Base-by-base conservation (phyloP, 2,797 vertebrate species). In the Phataginus tricuspis region DNA sequence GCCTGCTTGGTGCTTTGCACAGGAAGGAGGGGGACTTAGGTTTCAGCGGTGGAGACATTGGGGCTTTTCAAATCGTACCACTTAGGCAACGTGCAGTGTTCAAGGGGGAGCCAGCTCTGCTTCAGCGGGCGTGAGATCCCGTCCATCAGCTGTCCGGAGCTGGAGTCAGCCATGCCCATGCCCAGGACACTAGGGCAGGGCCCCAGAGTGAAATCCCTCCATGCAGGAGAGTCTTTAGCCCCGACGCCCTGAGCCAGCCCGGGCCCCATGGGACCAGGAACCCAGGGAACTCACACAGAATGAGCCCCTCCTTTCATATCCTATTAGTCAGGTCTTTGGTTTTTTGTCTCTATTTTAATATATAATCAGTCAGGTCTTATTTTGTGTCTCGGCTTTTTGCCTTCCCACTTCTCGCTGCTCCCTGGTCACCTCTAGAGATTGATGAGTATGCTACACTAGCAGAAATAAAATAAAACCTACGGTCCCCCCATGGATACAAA, bases 401-500 rank as follows among this genome's bases (percentile, higher is more conserved):
- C 29, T 12, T 37, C 34, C 57, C n/a, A 27, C 49, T 7, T 11
- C 10, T 3, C 6, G 1, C 25, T 0, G 0, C 61, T 51, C 29
- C 53, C 6, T 7, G 7, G 6, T 90, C 74, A 86, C n/a, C 85
- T 83, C 63, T 49, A 49, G 59, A 83, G 29, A 63, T 71, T 14
- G 18, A 90, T 86, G 79, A 18, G 31, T 77, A 37, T 95, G 66
- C 86, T 78, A 45, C 42, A 77, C 94, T 92, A 91, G 83, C 45
- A 94, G 94, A 97, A 90, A 31, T 61, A 80, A 94, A 96, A 90
- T 77, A 57, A 97, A 88, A 84, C 45, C 90, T 37, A 6, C 23
- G 72, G 78, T 42, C 80, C 84, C 34, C 66, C 29, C 13, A 13
- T 16, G 37, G 64, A 85, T 82, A 69, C 75, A 78, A 31, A 87